These are phyloP conservation scores for Dreissena rostriformis DNA, from an alignment of 1,140 invertebrate genomes.

Conservation along the genomic window DNA sequence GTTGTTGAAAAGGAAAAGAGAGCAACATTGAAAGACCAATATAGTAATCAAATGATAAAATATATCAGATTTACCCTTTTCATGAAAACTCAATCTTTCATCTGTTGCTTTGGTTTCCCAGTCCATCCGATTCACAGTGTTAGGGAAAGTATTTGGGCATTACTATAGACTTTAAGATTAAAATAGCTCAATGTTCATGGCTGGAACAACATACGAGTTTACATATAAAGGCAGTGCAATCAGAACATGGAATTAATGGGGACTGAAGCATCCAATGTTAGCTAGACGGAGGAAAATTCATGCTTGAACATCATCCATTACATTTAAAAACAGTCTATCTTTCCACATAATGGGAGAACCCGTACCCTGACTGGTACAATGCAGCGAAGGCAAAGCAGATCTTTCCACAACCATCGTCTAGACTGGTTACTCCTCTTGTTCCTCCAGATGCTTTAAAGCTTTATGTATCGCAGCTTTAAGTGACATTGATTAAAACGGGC, in stretches of 20 bases:
- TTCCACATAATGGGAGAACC: neutral
- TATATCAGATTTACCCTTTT: neutral
- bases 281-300: slow-evolving; percentile 17
- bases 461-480: slow-evolving; percentile 9
- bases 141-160: slow-evolving; percentile 36
- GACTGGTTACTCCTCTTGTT: slow-evolving; percentile 17
- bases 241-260: slow-evolving; percentile 26
- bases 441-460: slow-evolving; percentile 27
- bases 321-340: slow-evolving; percentile 9
- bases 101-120: slow-evolving; percentile 46
- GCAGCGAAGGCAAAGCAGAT: slow-evolving; percentile 2
- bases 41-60: too few relatives aligned
- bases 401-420: neutral
- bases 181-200: slow-evolving; percentile 46
- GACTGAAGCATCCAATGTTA: slow-evolving; percentile 21
- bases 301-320: slow-evolving; percentile 32
- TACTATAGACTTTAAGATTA: slow-evolving; percentile 31
- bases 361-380: slow-evolving; percentile 38
- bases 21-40: too few relatives aligned
- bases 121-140: slow-evolving; percentile 20
- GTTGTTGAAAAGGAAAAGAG: too few relatives aligned
- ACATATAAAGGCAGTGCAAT: slow-evolving; percentile 10
- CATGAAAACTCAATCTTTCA: slow-evolving; percentile 49
- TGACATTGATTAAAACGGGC: slow-evolving; percentile 51
- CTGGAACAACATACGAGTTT: slow-evolving; percentile 32